Percentiles rank a stretch among this genome's conserved stretches.
Evolutionary conservation across 1,140 invertebrate genomes (phyloP).

Genomic region (Drosophila parvula): DNA sequence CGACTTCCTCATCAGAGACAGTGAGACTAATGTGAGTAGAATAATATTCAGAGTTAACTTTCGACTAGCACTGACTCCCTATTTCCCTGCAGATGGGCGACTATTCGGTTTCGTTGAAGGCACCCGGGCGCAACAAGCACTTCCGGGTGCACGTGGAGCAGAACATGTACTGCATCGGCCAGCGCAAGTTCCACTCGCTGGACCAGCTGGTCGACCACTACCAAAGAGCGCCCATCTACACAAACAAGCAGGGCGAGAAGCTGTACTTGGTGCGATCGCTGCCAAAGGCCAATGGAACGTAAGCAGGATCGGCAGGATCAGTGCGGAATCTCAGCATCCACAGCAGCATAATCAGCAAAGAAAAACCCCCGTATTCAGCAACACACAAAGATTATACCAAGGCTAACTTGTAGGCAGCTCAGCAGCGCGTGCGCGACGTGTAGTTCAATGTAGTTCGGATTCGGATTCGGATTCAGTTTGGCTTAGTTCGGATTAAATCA

Average conservation of each 20-base stretch:
- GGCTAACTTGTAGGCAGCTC: constrained; percentile 58
- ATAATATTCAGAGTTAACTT: neutral
- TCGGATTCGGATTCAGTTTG: constrained; percentile 31
- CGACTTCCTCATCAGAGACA: constrained; percentile 99
- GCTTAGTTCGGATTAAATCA: constrained; percentile 37
- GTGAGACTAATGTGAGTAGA: constrained; percentile 97
- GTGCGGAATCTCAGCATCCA: constrained; percentile 35
- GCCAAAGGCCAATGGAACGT: constrained; percentile 88
- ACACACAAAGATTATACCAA: constrained; percentile 62
- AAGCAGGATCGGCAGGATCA: constrained; percentile 36
- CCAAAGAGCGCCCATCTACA: constrained; percentile 99
- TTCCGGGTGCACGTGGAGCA: constrained; percentile 99
- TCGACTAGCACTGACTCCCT: neutral
- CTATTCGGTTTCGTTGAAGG: constrained; percentile 99
- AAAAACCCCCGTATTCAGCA: constrained; percentile 68
- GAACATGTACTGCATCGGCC: constrained; percentile 97
- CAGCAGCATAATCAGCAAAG: constrained; percentile 18
- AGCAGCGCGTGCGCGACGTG: constrained; percentile 43
- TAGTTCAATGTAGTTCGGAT: constrained; percentile 56
- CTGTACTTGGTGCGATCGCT: constrained; percentile 95
- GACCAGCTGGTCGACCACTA: constrained; percentile 99
- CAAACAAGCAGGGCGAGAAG: constrained; percentile 97
- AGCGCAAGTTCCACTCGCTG: constrained; percentile 97
- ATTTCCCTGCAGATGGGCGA: constrained; percentile 93
- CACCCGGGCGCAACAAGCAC: constrained; percentile 98